phyloP scores from a whole-genome alignment of 2,113 vertebrate genomes.

The Sinocyclocheilus grahami region DNA sequence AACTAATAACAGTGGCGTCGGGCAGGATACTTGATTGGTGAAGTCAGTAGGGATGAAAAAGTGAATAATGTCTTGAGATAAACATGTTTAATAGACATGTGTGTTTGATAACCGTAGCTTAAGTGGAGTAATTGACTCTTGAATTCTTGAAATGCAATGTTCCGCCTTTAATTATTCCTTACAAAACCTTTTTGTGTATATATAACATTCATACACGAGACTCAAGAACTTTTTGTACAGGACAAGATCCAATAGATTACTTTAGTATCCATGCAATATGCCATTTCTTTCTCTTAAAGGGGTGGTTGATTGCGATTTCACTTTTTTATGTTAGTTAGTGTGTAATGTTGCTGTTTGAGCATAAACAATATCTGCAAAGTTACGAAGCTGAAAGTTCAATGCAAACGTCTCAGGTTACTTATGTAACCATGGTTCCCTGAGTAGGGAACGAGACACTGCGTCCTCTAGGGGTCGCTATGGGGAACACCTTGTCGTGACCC shows the following conservation, averaged over 20 bases:
- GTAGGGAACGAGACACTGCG: too few relatives aligned
- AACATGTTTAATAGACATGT: slow-evolving; percentile 2
- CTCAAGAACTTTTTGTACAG: neutral
- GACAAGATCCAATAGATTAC: neutral
- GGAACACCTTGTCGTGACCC: too few relatives aligned
- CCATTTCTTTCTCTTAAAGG: neutral
- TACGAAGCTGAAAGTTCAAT: too few relatives aligned
- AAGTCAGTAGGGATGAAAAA: neutral
- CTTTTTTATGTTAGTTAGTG: too few relatives aligned
- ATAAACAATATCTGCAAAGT: too few relatives aligned
- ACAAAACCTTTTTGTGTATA: neutral
- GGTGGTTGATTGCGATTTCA: too few relatives aligned
- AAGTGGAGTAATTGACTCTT: neutral
- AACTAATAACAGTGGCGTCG: neutral
- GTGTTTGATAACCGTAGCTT: neutral
- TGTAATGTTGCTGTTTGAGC: too few relatives aligned
- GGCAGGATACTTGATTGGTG: too few relatives aligned
- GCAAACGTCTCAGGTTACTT: too few relatives aligned
- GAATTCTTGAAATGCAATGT: neutral
- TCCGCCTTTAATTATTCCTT: neutral
- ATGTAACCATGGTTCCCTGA: too few relatives aligned
- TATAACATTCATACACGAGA: neutral
- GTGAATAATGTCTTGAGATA: neutral
- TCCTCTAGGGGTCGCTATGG: too few relatives aligned
- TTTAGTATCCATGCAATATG: neutral